These are phyloP conservation scores for Dasypus novemcinctus DNA, from an alignment of 2,113 vertebrate species.

Conservation along the genomic window DNA sequence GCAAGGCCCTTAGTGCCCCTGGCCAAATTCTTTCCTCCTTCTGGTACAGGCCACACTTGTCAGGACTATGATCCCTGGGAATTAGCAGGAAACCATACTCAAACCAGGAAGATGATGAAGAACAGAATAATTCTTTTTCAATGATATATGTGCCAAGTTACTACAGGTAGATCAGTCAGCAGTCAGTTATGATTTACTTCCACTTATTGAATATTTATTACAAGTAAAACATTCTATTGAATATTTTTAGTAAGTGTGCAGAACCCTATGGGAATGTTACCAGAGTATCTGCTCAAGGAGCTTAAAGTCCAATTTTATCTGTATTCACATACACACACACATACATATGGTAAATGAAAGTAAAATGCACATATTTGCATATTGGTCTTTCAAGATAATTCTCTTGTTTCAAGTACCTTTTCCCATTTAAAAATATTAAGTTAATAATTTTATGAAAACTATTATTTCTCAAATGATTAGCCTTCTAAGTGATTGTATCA, in stretches of 20 bases:
- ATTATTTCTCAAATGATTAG: constrained; percentile 21
- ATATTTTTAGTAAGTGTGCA: background rate
- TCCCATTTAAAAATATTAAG: background rate
- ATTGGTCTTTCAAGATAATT: background rate
- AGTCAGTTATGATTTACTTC: constrained; percentile 10
- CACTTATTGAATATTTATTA: background rate
- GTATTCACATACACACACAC: background rate
- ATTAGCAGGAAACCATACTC: background rate
- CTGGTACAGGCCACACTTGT: background rate
- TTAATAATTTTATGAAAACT: background rate
- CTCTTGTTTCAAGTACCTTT: background rate
- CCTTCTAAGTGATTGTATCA: background rate
- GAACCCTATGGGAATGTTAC: background rate
- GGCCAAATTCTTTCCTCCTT: background rate
- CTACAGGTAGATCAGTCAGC: background rate
- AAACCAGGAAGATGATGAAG: constrained; percentile 31
- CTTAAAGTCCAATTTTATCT: constrained; percentile 7
- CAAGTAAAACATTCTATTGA: background rate
- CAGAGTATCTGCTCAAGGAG: background rate
- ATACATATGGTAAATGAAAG: background rate
- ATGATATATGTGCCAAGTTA: background rate
- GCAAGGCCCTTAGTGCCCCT: background rate
- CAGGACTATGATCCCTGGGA: background rate
- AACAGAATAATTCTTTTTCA: background rate
- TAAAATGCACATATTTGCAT: background rate